phyloP scores from a whole-genome alignment of 30 jellyfish, hydroid and myxozoan species.

The Pelagia noctiluca region DNA sequence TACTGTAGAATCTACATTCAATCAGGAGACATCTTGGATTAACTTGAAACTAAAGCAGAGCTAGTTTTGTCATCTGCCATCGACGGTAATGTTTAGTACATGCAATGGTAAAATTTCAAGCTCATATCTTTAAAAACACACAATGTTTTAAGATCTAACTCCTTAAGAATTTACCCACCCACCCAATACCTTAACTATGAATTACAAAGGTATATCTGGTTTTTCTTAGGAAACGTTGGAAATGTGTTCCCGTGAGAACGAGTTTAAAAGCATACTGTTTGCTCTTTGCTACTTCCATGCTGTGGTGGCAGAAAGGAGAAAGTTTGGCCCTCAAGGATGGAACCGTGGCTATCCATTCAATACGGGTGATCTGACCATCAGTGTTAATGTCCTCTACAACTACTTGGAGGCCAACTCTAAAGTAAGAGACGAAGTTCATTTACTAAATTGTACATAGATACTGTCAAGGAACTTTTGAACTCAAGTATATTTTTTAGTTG shows the following conservation, averaged over 20 bases:
- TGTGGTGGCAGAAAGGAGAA: constrained; percentile 98
- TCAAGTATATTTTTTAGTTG: no score
- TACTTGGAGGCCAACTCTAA: constrained; percentile 97
- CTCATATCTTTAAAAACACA: no score
- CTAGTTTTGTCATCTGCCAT: no score
- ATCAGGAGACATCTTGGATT: no score
- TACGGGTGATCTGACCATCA: constrained; percentile 98
- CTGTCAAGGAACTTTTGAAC: no score
- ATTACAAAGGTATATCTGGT: neutral
- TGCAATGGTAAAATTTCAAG: no score
- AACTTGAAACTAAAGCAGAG: no score
- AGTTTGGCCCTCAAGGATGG: constrained; percentile 99
- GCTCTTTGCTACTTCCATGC: constrained; percentile 99
- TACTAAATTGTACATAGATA: no score
- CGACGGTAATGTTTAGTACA: no score
- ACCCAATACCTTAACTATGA: no score
- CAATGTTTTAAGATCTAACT: no score
- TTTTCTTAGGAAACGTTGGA: constrained; percentile 91
- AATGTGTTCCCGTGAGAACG: constrained; percentile 98
- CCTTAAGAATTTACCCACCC: no score
- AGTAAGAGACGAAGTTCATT: constrained; percentile 61
- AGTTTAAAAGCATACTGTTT: constrained; percentile 94
- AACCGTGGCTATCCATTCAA: constrained; percentile 97
- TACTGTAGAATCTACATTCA: neutral
- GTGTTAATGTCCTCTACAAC: constrained; percentile 95